Conservation (phyloP, 2,113 vertebrate genomes). For the Pseudorasbora parva region DNA sequence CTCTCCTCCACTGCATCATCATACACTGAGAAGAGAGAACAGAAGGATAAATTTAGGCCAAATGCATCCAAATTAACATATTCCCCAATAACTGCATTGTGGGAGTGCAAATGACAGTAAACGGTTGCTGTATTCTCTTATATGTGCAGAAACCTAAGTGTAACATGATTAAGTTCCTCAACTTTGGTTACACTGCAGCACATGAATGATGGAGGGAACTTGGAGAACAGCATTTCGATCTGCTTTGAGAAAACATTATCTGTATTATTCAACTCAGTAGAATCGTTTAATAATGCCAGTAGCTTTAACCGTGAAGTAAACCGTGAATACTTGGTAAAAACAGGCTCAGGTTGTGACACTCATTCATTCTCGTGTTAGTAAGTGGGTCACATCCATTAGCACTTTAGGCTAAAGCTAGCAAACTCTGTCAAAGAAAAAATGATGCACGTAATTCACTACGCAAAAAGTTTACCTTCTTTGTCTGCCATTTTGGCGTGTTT, state of each 20-base stretch:
- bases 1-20: conserved; percentile 92
- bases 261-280: background rate
- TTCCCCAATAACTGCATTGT: background rate
- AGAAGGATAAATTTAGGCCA: background rate
- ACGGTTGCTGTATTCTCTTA: background rate
- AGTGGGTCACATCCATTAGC: conserved; percentile 26
- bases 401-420: conserved; percentile 46
- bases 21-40: conserved; percentile 74
- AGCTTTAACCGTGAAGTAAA: background rate
- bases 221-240: background rate
- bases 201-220: conserved; percentile 19
- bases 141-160: background rate
- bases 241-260: background rate
- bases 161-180: background rate
- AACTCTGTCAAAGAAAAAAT: conserved; percentile 54
- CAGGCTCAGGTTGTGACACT: background rate
- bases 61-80: background rate
- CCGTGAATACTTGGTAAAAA: background rate
- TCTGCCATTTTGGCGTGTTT: conserved; percentile 69
- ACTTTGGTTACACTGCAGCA: background rate
- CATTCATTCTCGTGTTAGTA: conserved; percentile 23
- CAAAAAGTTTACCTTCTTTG: conserved; percentile 71
- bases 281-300: background rate
- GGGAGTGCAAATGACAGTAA: no score
- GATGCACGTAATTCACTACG: conserved; percentile 28